Evolutionary conservation across 2,113 vertebrate species (phyloP).

Genomic region (Muntiacus reevesi): DNA sequence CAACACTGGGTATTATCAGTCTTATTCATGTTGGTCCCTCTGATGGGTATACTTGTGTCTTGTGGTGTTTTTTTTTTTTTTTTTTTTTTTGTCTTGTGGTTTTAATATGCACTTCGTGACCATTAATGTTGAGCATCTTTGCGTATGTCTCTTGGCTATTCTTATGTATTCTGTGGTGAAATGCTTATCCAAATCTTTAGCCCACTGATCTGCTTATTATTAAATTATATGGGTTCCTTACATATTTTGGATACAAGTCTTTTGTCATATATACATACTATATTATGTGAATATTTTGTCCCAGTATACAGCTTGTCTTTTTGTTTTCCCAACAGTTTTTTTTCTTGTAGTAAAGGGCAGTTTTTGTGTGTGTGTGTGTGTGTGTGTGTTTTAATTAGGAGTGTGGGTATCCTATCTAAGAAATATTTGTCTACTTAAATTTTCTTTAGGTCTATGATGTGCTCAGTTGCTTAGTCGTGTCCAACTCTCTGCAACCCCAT

Average conservation of each 20-base stretch:
- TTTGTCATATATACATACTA: not conserved
- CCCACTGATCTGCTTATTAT: not conserved
- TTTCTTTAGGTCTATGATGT: not conserved
- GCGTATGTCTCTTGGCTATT: not conserved
- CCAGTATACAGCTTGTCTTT: not conserved
- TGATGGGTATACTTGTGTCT: not conserved
- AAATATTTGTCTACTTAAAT: not conserved
- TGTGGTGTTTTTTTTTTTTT: no score
- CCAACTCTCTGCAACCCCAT: not conserved
- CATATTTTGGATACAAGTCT: not conserved
- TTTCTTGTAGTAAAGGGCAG: not conserved
- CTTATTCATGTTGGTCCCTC: not conserved
- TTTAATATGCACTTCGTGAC: not conserved
- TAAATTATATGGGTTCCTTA: not conserved
- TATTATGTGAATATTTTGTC: not conserved
- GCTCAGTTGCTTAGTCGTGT: not conserved
- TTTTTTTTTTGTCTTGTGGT: not conserved
- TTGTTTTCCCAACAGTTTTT: conserved; percentile 27
- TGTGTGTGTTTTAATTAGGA: not conserved
- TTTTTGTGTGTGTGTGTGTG: not conserved
- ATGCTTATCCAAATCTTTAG: not conserved
- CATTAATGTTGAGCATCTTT: not conserved
- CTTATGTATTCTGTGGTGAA: not conserved
- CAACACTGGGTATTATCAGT: not conserved
- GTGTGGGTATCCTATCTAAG: not conserved